Base-by-base conservation (phyloP, 2,113 vertebrate genomes). In the Telmatochromis sp. region DNA sequence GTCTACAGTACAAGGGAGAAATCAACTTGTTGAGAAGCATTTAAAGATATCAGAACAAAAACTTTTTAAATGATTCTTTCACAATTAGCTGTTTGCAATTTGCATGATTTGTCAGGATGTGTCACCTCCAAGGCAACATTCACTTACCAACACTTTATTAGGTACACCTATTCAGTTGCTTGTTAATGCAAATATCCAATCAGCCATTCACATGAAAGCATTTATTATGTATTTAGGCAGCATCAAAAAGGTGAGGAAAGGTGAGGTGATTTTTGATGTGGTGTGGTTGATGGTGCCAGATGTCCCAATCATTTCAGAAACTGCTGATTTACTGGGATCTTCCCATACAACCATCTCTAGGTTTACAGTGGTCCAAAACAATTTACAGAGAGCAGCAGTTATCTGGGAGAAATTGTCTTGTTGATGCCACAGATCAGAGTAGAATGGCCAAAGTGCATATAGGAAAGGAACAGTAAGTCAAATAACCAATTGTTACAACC, bases 1-100 rank as follows among this genome's bases (percentile, higher is more conserved):
- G 21, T 93, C 95, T 95, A 58, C 2, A 15, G 86, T 11, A 83
- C 63, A 91, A 89, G 68, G 10, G 47, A 86, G 9, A 91, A 21
- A 86, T 81, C 10, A n/a, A 63, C 7, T 65, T n/a, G 58, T 60
- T 81, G 3, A 17, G 9, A 31, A 54, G 31, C 17, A 51, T 70
- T 42, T 47, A 21, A 86, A 81, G 53, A 57, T 14, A 70, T 10
- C 23, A 6, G 13, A n/a, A 31, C 49, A 70, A 9, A 47, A 7
- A 75, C 19, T 7, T 51, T 40, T 23, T 2, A 40, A 45, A 45
- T 26, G 21, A 70, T 42, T 49, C 70, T 15, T 49, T 47, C 10
- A 49, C 42, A 75, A 28, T 19, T 49, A 47, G 42, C 23, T 75
- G 70, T 75, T 75, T 75, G 42, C 42, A 49, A 45, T 45, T 31